phyloP scores from a whole-genome alignment of 1,140 invertebrate species.

The Musca domestica region DNA sequence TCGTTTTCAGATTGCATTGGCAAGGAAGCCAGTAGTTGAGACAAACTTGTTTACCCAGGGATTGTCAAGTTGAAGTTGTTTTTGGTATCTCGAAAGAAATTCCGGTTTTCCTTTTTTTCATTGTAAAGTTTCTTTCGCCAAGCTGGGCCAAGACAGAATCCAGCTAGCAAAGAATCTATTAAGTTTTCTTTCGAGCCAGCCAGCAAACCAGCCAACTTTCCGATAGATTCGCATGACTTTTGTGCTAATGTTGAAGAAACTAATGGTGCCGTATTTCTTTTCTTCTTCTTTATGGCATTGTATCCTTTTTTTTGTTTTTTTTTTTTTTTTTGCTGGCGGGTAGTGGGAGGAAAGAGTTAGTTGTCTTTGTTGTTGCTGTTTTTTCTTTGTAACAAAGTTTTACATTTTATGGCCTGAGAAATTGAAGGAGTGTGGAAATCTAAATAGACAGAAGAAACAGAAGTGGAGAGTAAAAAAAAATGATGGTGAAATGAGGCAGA shows the following conservation, averaged over 20 bases:
- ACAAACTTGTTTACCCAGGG: conserved; percentile 19
- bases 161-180: too few species aligned
- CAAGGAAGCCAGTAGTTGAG: neutral
- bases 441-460: neutral
- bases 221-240: too few species aligned
- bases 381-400: conserved; percentile 7
- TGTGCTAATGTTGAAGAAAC: too few species aligned
- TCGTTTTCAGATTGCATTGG: too few species aligned
- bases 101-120: too few species aligned
- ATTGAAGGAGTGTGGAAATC: conserved; percentile 16
- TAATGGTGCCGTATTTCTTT: neutral
- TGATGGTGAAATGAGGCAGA: neutral
- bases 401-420: conserved; percentile 14
- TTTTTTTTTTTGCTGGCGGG: too few species aligned
- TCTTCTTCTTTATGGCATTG: neutral
- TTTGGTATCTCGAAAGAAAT: neutral
- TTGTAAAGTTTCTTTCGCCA: too few species aligned
- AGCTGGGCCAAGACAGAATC: neutral
- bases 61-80: conserved; percentile 19
- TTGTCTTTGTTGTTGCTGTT: neutral
- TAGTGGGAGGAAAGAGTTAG: neutral
- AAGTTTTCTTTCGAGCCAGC: too few species aligned
- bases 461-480: neutral
- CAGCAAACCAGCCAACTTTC: too few species aligned
- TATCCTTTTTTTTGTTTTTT: neutral